Conservation (phyloP, 2,113 vertebrate genomes). For the Spea multiplicata region DNA sequence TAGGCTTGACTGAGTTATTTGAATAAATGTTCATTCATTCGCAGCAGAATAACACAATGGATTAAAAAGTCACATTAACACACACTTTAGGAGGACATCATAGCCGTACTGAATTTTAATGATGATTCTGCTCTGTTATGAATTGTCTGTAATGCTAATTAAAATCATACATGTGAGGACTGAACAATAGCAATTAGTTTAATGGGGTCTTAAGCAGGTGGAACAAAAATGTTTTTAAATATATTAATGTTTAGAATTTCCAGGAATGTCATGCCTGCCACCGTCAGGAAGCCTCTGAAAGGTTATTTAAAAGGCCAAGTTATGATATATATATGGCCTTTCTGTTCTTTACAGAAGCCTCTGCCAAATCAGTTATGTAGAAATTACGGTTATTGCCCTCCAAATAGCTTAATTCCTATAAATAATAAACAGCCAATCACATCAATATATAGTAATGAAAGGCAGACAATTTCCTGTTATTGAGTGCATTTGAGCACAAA, state of each 20-base stretch:
- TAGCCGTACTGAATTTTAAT: not conserved
- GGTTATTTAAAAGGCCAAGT: too few species aligned
- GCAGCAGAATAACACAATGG: not conserved
- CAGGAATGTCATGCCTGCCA: not conserved
- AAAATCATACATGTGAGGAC: not conserved
- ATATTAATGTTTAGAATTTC: not conserved
- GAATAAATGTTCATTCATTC: not conserved
- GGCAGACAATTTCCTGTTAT: too few species aligned
- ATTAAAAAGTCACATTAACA: not conserved
- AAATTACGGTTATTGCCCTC: too few species aligned
- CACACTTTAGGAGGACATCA: not conserved
- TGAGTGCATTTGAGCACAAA: too few species aligned
- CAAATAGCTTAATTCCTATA: too few species aligned
- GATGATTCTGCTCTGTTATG: not conserved
- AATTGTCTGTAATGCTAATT: slow-evolving; percentile 18
- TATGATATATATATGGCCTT: too few species aligned
- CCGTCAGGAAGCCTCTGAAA: too few species aligned
- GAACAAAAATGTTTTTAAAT: not conserved
- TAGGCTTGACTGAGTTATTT: not conserved
- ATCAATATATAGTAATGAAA: too few species aligned
- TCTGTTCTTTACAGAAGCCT: too few species aligned
- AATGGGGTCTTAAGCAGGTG: not conserved
- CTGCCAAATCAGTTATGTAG: too few species aligned
- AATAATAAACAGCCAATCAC: too few species aligned
- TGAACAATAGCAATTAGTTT: not conserved